These are phyloP conservation scores for Eulemur mongoz DNA, from an alignment of 2,797 vertebrate species.

Conservation along the genomic window DNA sequence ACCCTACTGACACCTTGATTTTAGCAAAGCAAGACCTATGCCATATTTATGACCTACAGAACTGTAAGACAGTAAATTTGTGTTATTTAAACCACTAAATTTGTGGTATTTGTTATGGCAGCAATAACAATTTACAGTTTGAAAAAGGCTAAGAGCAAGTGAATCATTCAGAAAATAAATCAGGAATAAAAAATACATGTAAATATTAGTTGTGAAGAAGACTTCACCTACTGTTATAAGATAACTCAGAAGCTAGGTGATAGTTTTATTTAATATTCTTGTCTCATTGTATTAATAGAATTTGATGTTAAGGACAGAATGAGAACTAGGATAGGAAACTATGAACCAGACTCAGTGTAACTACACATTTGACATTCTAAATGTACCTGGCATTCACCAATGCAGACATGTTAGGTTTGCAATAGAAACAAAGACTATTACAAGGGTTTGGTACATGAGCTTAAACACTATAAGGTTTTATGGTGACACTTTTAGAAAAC, in stretches of 20 bases:
- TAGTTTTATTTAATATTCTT: background rate
- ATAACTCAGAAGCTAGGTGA: background rate
- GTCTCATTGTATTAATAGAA: background rate
- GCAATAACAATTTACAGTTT: background rate
- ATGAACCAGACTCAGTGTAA: background rate
- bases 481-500: background rate
- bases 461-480: constrained; percentile 6
- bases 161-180: constrained; percentile 23
- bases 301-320: constrained; percentile 4
- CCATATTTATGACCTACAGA: background rate
- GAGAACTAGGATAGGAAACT: background rate
- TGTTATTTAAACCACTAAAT: background rate
- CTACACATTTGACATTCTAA: background rate
- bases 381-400: background rate
- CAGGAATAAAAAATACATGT: background rate
- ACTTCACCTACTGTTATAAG: background rate
- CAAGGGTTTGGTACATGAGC: background rate
- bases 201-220: constrained; percentile 1
- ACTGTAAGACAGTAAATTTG: background rate
- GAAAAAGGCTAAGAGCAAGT: background rate
- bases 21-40: background rate
- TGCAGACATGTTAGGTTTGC: background rate
- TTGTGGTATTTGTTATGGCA: background rate
- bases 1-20: background rate
- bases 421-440: constrained; percentile 18